A percentile compares a stretch with the other conserved stretches of the same genome.
These are phyloP conservation scores for Cebuella pygmaea DNA, from an alignment of 2,797 vertebrate genomes.

Conservation along the genomic window DNA sequence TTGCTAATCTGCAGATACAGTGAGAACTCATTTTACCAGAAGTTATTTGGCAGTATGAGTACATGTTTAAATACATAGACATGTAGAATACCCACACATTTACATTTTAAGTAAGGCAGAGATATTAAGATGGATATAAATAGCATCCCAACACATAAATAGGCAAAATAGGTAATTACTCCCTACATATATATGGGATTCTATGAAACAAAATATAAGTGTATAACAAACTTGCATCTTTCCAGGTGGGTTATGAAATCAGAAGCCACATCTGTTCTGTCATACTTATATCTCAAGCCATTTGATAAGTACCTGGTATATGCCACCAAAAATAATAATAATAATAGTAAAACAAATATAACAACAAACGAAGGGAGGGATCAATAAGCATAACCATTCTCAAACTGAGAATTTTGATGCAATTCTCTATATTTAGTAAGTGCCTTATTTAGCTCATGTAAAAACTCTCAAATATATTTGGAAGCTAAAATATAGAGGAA, in stretches of 20 bases:
- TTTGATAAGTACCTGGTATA: not conserved
- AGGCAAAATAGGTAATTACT: not conserved
- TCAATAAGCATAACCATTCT: not conserved
- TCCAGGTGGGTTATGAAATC: not conserved
- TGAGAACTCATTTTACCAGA: not conserved
- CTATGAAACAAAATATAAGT: not conserved
- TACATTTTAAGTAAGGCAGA: not conserved
- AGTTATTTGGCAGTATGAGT: not conserved
- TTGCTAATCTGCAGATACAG: not conserved
- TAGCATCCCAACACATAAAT: not conserved
- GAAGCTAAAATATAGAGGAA: slow-evolving; percentile 71
- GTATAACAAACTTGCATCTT: not conserved
- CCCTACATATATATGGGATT: not conserved
- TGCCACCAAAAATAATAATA: not conserved
- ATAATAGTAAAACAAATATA: not conserved
- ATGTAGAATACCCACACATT: not conserved
- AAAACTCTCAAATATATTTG: slow-evolving; percentile 48
- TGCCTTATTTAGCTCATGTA: not conserved
- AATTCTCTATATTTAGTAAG: not conserved
- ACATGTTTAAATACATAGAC: not conserved
- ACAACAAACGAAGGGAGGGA: not conserved
- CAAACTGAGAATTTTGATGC: not conserved
- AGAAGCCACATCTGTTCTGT: not conserved
- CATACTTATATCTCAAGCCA: not conserved
- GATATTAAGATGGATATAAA: not conserved